phyloP scores from a whole-genome alignment of 1,140 invertebrate species.

The Eufriesea mexicana region DNA sequence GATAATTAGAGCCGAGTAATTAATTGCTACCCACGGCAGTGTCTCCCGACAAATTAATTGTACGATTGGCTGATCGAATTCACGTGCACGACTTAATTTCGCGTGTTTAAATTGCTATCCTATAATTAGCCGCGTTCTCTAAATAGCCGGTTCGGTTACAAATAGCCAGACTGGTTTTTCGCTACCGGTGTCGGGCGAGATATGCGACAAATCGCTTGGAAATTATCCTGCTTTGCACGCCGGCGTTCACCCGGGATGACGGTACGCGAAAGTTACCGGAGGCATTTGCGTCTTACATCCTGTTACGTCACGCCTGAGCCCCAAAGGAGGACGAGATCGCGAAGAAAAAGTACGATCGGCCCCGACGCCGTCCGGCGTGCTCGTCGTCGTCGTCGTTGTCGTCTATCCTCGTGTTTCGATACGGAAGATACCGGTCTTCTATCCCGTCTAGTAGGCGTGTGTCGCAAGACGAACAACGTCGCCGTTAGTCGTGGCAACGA shows the following conservation, averaged over 20 bases:
- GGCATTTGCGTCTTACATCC: not conserved
- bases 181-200: too few species aligned
- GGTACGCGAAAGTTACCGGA: not conserved
- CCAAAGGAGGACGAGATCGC: not conserved
- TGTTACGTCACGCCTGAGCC: not conserved
- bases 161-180: not conserved
- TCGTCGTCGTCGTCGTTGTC: too few species aligned
- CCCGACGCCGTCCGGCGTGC: too few species aligned
- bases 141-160: constrained; percentile 12
- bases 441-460: not conserved
- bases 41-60: constrained; percentile 16
- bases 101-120: not conserved
- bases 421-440: not conserved
- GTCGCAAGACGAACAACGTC: not conserved
- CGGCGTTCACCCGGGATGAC: too few species aligned
- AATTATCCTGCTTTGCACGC: not conserved
- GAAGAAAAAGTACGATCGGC: not conserved
- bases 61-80: not conserved
- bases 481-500: constrained; percentile 7
- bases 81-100: not conserved
- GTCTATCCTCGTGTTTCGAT: not conserved
- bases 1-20: not conserved
- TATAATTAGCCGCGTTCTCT: not conserved
- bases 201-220: constrained; percentile 17
- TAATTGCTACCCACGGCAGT: constrained; percentile 4